Conservation (phyloP, 2,797 vertebrate genomes). For the Lithobates sylvaticus region DNA sequence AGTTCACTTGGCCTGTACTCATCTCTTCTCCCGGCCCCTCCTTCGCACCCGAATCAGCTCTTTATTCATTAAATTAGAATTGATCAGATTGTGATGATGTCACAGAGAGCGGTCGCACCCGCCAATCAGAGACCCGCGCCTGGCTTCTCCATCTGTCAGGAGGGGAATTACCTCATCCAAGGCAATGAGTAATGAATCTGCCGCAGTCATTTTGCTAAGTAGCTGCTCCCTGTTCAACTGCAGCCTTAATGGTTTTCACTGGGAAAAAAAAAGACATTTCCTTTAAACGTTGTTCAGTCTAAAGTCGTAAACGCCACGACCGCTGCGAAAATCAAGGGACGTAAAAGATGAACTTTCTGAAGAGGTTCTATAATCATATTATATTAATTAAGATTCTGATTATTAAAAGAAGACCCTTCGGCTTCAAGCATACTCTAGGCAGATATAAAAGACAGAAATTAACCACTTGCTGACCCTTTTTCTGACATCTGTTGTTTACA, state of each 20-base stretch:
- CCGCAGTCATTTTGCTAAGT: conserved; percentile 33
- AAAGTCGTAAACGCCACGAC: neutral
- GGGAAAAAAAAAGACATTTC: conserved; percentile 3
- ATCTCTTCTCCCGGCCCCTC: neutral
- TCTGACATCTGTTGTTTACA: too few relatives aligned
- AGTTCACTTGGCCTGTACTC: neutral
- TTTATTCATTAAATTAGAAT: conserved; percentile 44
- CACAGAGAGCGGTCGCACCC: neutral
- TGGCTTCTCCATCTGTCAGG: conserved; percentile 14
- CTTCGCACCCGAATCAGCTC: neutral
- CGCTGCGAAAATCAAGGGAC: neutral
- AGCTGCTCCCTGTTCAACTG: neutral
- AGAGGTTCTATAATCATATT: neutral
- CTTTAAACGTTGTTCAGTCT: neutral
- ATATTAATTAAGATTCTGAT: neutral
- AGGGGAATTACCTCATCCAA: conserved; percentile 33
- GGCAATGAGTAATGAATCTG: conserved; percentile 6
- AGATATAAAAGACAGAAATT: neutral
- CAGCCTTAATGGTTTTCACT: neutral
- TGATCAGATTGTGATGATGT: conserved; percentile 50
- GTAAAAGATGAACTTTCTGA: neutral
- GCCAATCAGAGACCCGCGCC: conserved; percentile 13
- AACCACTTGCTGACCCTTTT: neutral
- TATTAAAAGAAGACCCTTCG: neutral
- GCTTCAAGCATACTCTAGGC: neutral